Evolutionary conservation across 2,797 vertebrate species (phyloP).

Genomic region (Poeciliopsis gracilis): DNA sequence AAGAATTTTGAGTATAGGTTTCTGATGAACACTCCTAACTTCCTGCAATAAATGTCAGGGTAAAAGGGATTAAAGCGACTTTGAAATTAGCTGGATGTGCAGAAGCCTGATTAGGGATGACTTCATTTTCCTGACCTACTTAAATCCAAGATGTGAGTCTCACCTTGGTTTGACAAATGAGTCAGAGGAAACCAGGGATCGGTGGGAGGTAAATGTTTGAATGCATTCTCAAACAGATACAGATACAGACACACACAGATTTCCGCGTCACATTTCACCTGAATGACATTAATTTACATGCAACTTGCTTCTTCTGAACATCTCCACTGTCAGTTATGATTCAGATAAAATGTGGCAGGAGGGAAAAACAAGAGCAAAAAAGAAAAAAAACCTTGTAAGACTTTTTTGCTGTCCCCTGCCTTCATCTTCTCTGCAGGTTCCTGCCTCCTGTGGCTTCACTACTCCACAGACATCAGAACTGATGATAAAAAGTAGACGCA

Average conservation of each 20-base stretch:
- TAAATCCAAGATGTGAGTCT: constrained; percentile 45
- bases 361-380: constrained; percentile 19
- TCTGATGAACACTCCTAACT: constrained; percentile 1
- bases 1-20: neutral
- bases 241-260: constrained; percentile 10
- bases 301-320: constrained; percentile 26
- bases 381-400: constrained; percentile 30
- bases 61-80: constrained; percentile 40
- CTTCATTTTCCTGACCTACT: constrained; percentile 56
- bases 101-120: constrained; percentile 47
- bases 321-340: constrained; percentile 27
- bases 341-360: constrained; percentile 32
- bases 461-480: constrained; percentile 67
- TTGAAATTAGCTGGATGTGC: constrained; percentile 41
- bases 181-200: constrained; percentile 28
- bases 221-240: constrained; percentile 10
- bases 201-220: constrained; percentile 19
- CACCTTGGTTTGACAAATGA: constrained; percentile 48
- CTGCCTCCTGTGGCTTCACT: constrained; percentile 55
- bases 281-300: constrained; percentile 50
- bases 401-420: constrained; percentile 49
- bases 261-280: constrained; percentile 36
- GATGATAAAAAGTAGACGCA: constrained; percentile 44
- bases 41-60: constrained; percentile 23
- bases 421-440: constrained; percentile 60